Evolutionary conservation across 2,797 vertebrate genomes (phyloP), one percentile per base, ranked within the genome.

Genomic region (Cyprinella venusta): DNA sequence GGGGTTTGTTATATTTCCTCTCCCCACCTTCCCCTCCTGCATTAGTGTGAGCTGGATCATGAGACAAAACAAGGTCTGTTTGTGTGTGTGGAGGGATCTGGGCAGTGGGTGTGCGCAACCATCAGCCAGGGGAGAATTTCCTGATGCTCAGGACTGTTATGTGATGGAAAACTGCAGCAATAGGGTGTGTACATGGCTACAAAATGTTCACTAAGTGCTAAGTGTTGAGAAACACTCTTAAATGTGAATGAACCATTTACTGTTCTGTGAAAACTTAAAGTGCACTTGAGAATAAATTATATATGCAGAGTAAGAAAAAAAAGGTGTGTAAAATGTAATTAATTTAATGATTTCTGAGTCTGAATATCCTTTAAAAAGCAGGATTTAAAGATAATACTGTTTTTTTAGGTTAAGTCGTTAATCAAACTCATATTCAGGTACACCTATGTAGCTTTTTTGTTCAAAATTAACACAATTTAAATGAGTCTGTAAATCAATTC

Each of bases 21-120:
- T 63, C 40, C 30, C 69, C 59, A 26, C 70, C 69, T 61, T 52
- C 40, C 38, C 1, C 33, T 83, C 19, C 52, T 63, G 54, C 68
- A 74, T 72, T 50, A 79, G 64, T 52, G 71, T 77, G 78, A 85
- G 64, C n/a, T 79, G 56, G 65, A 65, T 65, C 68, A 30, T 59
- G 65, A 67, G 84, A 84, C 86, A 76, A 78, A 92, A 93, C 91
- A 93, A 90, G 88, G 88, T 81, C 87, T 86, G 89, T 93, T 86
- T 88, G 21, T 86, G 33, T 33, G 82, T 33, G 82, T 79, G 79
- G 64, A 72, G 40, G 40, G 61, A 81, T 38, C 52, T 6, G 30
- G 52, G 79, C 72, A 50, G 80, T 84, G 40, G 79, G 64, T 64
- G 45, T 67, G 67, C 10, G 8, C 38, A 59, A 79, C 64, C 71